These are phyloP conservation scores for Toxotes chatareus DNA, from an alignment of 2,113 vertebrate genomes.

Conservation along the genomic window DNA sequence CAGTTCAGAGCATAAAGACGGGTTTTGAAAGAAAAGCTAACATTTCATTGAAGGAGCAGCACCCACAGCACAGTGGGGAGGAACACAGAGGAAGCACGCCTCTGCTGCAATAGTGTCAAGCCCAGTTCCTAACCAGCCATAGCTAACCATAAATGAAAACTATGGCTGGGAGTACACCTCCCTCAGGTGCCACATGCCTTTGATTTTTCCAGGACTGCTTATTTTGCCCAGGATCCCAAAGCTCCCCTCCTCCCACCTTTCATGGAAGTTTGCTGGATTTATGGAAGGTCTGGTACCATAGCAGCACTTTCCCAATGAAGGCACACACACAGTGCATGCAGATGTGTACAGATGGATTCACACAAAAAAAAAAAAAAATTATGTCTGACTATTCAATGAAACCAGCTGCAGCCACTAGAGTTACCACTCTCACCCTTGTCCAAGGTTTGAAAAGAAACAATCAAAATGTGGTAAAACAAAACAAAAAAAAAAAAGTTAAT, in stretches of 20 bases:
- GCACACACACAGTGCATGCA: conserved; percentile 14
- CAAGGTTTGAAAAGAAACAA: conserved; percentile 38
- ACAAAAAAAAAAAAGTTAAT: conserved; percentile 51
- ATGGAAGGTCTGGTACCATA: conserved; percentile 63
- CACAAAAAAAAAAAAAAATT: conserved; percentile 6
- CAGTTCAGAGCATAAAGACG: conserved; percentile 51
- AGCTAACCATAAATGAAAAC: conserved; percentile 70
- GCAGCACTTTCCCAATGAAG: conserved; percentile 52
- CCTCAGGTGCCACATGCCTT: conserved; percentile 73
- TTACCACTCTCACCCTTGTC: conserved; percentile 46
- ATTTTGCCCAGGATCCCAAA: conserved; percentile 68
- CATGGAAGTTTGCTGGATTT: conserved; percentile 64
- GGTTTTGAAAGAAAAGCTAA: conserved; percentile 35
- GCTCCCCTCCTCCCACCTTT: conserved; percentile 47
- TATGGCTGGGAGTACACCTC: conserved; percentile 63
- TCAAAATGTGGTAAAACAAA: conserved; percentile 51
- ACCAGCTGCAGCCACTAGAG: conserved; percentile 64
- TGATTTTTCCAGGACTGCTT: conserved; percentile 70
- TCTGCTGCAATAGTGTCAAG: conserved; percentile 53
- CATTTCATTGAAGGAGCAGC: conserved; percentile 41
- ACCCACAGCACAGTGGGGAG: conserved; percentile 45
- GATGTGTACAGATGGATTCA: conserved; percentile 42
- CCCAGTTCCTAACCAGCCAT: conserved; percentile 61
- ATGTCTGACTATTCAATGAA: conserved; percentile 56
- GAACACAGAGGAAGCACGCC: conserved; percentile 54